Evolutionary conservation across 2,888 invertebrate species (phyloP), one percentile per base, ranked within the genome.

Genomic region (Alloscopus bannaensis): DNA sequence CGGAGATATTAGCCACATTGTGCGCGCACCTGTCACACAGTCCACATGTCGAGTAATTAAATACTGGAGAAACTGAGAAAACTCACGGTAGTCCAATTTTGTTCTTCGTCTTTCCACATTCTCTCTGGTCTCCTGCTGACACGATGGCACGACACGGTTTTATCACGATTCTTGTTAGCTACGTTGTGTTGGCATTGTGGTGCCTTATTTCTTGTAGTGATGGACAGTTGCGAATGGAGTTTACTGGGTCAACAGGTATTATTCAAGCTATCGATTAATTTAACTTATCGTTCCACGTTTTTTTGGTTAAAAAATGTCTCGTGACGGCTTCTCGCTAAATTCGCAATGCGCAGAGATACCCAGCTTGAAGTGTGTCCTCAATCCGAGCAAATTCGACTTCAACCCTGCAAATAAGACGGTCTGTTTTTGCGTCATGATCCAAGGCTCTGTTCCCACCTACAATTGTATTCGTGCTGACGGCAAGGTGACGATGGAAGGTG

Each of bases 341-440:
- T 31, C 31, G 8, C 31, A n/a, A 40, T 18, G 3, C 50, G 28
- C 26, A 78, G 78, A 78, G 57, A 28, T 78, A 3, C 65, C 64
- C 8, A 78, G 78, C 31, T 6, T 78, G 20, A 78, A 78, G 52
- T 78, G 78, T 18, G 1, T 71, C 2, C 6, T 18, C 2, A 78
- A 71, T n/a, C 71, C 71, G 2, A 36, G 50, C 1, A 28, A 59
- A 57, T 20, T 60, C 16, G 40, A 71, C 8, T 20, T 36, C 3
- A 29, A 66, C 22, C 8, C 50, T 3, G 18, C 45, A 16, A 78
- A 78, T 22, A 71, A 47, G 50, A 78, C 70, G 1, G 22, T 78
- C 1, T 78, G 78, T 31, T 78, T 78, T 22, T 78, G 78, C 18
- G 66, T 71, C 0, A 57, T 70, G 65, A 66, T 78, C 8, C 66